Evolutionary conservation across 1,140 invertebrate species (phyloP).

Genomic region (Drosophila santomea): DNA sequence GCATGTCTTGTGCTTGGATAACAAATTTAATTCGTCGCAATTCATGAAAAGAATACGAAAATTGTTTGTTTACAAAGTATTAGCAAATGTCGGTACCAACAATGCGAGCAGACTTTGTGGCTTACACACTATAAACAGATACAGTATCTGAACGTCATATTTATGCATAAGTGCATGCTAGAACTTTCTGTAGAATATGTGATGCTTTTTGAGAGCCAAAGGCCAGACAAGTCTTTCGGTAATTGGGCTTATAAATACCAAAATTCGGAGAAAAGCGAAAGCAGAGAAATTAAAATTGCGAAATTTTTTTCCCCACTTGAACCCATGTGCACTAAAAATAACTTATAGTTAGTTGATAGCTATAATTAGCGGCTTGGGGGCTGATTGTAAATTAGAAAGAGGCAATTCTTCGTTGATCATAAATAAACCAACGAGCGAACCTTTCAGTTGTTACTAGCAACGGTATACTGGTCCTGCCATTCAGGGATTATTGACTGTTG

Average conservation of each 20-base stretch:
- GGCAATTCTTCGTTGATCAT: conserved; percentile 4
- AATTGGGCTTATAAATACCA: conserved; percentile 25
- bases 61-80: conserved; percentile 66
- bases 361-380: conserved; percentile 27
- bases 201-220: conserved; percentile 23
- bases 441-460: conserved; percentile 24
- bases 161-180: conserved; percentile 12
- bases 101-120: too few relatives aligned
- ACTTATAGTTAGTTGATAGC: conserved; percentile 20
- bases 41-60: conserved; percentile 61
- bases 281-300: conserved; percentile 22
- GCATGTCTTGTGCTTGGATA: conserved; percentile 61
- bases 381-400: background rate
- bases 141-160: conserved; percentile 28
- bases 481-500: too few relatives aligned
- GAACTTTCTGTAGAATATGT: background rate
- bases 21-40: conserved; percentile 59
- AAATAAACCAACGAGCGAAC: conserved; percentile 21
- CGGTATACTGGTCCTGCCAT: conserved; percentile 24
- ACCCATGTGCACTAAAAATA: background rate
- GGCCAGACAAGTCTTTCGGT: conserved; percentile 19
- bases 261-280: conserved; percentile 12
- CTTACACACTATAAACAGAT: background rate
- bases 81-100: conserved; percentile 49
- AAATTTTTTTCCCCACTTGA: conserved; percentile 20